Base-by-base conservation (phyloP, 2,888 invertebrate species). In the Drosophila testacea region DNA sequence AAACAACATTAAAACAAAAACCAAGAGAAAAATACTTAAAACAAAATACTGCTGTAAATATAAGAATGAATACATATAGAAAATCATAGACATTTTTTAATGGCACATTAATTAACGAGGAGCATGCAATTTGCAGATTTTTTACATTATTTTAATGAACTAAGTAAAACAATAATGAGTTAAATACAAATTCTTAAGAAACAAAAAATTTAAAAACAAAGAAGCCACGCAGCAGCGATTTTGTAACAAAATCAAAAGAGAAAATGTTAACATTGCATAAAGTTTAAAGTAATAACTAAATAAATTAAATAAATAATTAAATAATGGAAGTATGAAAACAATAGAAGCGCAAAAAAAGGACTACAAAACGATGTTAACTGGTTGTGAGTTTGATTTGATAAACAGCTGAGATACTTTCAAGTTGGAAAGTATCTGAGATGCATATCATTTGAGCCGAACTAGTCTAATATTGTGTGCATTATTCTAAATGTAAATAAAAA, bases 31-130 rank as follows among this genome's bases (percentile, higher is more conserved):
- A 69, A 63, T 67, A 69, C 39, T n/a, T 22, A 46, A 46, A 69
- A 73, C 65, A 39, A 64, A 74, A 72, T 75, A 87, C 87, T 89
- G 85, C 87, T 86, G 85, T 86, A 86, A 84, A 86, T 86, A 86
- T 89, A 89, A 86, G 85, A 89, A 87, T 85, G 88, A 89, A 87
- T 87, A 86, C 85, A 89, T 87, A 88, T 88, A 86, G 80, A 73
- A 79, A 77, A 73, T 79, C 81, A 84, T 83, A 88, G 77, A 77
- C 79, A 83, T 89, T 87, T 87, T 89, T 89, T 88, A 89, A 87
- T 68, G 86, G 89, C 89, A 86, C 88, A 86, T 84, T 74, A 81
- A 81, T 74, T 76, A 83, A 81, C 71, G 73, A 76, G 74, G 69
- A 77, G 88, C 82, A 83, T 87, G 79, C 88, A 69, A 87, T 79